Evolutionary conservation across 2,113 vertebrate species (phyloP), one percentile per base, ranked within the genome.

Genomic region (Notothenia coriiceps): DNA sequence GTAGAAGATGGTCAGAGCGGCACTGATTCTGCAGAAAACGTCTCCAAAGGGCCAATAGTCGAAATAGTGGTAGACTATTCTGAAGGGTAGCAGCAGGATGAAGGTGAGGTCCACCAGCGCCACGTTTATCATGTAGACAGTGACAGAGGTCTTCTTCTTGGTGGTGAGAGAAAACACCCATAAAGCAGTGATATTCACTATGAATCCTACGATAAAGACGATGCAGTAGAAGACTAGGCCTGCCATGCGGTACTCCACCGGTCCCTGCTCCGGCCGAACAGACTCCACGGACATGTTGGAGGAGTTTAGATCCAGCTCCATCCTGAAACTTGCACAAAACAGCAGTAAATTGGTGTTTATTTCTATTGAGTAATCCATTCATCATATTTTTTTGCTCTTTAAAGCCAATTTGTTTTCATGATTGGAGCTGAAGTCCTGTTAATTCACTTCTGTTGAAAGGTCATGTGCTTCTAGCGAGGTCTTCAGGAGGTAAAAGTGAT

Each of bases 111-210:
- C 98, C 63, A 99, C 90, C 14, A 97, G 59, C 0, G 98, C 98
- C 5, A 99, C 97, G 1, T 99, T 99, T 87, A 98, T 97, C 98
- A 99, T 99, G 43, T 99, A 97, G 59, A 99, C 83, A 0, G 96
- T 98, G 73, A 99, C 96, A 0, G 97, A 98, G 84, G 95, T 99
- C 90, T 95, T 95, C 87, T 96, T 98, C 92, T 99, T 99, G 75
- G 98, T 99, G 74, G 96, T 98, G 70, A 98, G 96, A 66, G 97
- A 96, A 91, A 99, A 99, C 57, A 99, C 98, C 98, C 97, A 99
- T 18, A 99, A 86, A 1, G 98, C 98, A 0, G 96, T 97, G 80
- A 96, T 47, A 6, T 99, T 99, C 61, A 99, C 98, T 17, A 96
- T 5, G 18, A 97, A 60, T 77, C 98, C 98, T 8, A 97, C 94